Base-by-base conservation (phyloP, 1,140 invertebrate genomes). In the Wiebesia pumilae region DNA sequence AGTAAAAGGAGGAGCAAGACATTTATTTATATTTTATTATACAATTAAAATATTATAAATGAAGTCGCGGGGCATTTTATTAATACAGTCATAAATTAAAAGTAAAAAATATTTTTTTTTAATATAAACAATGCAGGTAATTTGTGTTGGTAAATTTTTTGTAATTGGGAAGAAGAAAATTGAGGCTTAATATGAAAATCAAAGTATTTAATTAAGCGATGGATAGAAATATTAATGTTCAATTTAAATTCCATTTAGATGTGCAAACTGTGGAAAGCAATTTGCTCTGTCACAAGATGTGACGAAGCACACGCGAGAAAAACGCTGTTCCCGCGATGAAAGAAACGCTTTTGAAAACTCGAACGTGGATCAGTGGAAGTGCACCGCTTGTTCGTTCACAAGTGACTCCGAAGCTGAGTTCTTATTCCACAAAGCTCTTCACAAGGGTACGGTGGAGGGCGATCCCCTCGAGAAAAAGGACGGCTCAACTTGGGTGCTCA, bases 231-330 rank as follows among this genome's bases (percentile, higher is more conserved):
- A n/a, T n/a, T n/a, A n/a, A n/a, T n/a, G n/a, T n/a, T n/a, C n/a
- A 47, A 47, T 47, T 35, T 35, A 33, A 71, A 7, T 33, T 71
- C 21, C 67, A 38, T 85, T 19, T 35, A 95, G 95, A 47, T 97
- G 96, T 89, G 93, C 95, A 0, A 94, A 94, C 83, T 97, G 97
- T 88, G 96, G 96, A 0, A 91, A 92, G 88, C 91, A 94, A 24
- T 97, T 97, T 89, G 94, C 95, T 1, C 91, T 97, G 0, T 94
- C 96, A 1, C 97, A 97, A 93, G 96, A 97, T 89, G 93, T 97
- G 14, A 95, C 96, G 0, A 94, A 95, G 27, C 97, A 97, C 89
- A 94, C 96, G 0, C 91, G 91, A 79, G 90, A 92, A 19, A 90
- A 89, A 27, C 88, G 89, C 38, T 93, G 88, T 89, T 83, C 35